Conservation (phyloP, 2,113 vertebrate species). For the Elgaria multicarinata region DNA sequence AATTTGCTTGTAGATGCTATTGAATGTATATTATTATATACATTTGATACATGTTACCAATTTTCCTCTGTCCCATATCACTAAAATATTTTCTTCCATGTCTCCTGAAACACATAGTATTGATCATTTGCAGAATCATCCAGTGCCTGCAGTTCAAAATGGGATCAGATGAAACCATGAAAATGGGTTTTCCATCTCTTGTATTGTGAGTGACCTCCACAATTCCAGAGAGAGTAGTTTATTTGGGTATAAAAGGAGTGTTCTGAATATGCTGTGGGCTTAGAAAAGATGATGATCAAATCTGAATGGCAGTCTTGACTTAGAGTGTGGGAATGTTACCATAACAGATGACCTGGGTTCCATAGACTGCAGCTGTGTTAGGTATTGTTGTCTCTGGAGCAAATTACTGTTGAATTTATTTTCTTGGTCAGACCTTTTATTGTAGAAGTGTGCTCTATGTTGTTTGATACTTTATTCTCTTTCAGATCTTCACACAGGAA, state of each 20-base stretch:
- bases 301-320: not conserved
- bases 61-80: not conserved
- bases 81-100: not conserved
- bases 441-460: slow-evolving; percentile 3
- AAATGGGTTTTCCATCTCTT: slow-evolving; percentile 38
- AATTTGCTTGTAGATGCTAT: not conserved
- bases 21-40: not conserved
- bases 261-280: slow-evolving; percentile 7
- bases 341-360: not conserved
- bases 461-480: slow-evolving; percentile 25
- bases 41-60: slow-evolving; percentile 20
- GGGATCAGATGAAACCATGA: slow-evolving; percentile 18
- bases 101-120: not conserved
- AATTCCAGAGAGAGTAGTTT: slow-evolving; percentile 26
- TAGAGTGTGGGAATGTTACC: not conserved
- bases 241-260: slow-evolving; percentile 7
- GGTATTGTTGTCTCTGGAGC: slow-evolving; percentile 1
- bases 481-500: slow-evolving; percentile 27
- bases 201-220: slow-evolving; percentile 20
- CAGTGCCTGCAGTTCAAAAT: slow-evolving; percentile 24
- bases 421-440: not conserved
- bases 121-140: not conserved
- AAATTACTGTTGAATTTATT: not conserved
- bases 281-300: not conserved
- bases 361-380: not conserved